These are phyloP conservation scores for Smittia aterrima DNA, from an alignment of 2,888 invertebrate species.

Conservation along the genomic window DNA sequence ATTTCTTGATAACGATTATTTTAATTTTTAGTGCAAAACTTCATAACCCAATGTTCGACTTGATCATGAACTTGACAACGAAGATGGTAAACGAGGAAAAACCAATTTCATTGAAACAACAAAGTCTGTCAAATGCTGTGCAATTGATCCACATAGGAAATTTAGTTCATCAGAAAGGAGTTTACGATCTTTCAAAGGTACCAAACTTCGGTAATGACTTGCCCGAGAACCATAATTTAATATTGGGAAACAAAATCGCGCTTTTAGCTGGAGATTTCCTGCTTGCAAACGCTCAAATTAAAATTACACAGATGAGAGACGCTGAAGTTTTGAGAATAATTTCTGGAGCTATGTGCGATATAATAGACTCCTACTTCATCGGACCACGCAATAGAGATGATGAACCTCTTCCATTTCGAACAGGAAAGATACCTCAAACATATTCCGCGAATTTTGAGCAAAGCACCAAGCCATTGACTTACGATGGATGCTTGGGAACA, in stretches of 20 bases:
- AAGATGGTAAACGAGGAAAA: not conserved
- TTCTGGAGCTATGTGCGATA: not conserved
- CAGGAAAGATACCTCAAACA: not conserved
- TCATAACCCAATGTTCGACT: not conserved
- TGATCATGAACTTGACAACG: not conserved
- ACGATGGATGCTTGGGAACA: not conserved
- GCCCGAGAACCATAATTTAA: not conserved
- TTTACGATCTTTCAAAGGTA: not conserved
- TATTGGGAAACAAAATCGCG: not conserved
- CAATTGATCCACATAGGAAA: constrained; percentile 1
- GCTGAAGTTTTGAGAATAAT: not conserved
- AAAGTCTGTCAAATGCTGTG: not conserved
- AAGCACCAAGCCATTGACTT: not conserved
- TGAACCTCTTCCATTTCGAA: not conserved
- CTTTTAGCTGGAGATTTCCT: not conserved
- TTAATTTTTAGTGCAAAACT: not conserved
- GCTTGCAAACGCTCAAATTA: not conserved
- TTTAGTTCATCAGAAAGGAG: not conserved
- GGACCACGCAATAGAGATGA: too few relatives aligned
- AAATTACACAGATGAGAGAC: not conserved
- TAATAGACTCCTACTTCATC: not conserved
- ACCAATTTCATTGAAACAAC: not conserved
- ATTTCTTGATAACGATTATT: not conserved
- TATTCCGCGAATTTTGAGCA: not conserved
- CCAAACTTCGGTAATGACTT: not conserved